phyloP scores from a whole-genome alignment of 2,113 vertebrate genomes.

The Meles meles region DNA sequence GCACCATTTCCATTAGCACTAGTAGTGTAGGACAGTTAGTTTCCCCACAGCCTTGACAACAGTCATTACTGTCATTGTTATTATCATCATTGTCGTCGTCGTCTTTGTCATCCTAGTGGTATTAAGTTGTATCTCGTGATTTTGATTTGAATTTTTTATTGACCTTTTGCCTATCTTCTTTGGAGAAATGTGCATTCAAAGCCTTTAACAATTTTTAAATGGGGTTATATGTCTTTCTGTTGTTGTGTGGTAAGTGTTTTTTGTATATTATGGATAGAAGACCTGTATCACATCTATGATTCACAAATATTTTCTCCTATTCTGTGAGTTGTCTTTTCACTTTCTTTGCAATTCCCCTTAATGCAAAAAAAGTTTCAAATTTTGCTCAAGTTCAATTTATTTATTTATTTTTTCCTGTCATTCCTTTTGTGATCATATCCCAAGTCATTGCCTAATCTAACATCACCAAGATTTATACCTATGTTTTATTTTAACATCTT shows the following conservation, averaged over 20 bases:
- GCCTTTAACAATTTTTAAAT: not conserved
- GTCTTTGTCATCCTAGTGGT: not conserved
- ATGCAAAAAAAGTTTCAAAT: not conserved
- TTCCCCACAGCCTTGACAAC: not conserved
- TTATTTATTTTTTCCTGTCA: not conserved
- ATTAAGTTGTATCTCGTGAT: not conserved
- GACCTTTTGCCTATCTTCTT: not conserved
- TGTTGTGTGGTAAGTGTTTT: not conserved
- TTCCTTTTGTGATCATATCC: not conserved
- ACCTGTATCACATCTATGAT: not conserved
- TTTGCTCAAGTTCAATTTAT: not conserved
- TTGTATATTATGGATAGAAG: not conserved
- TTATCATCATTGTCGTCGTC: not conserved
- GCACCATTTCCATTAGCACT: accelerated
- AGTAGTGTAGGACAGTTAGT: not conserved
- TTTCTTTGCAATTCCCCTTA: not conserved
- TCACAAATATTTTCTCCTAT: not conserved
- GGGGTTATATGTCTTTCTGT: not conserved
- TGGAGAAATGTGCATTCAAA: not conserved
- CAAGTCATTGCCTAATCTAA: not conserved
- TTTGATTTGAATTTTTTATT: not conserved
- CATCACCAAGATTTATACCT: not conserved
- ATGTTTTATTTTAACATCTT: not conserved
- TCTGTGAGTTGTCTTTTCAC: not conserved
- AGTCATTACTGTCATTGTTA: not conserved